Conservation (phyloP, 1,140 invertebrate genomes). For the Chrysopa pallens region DNA sequence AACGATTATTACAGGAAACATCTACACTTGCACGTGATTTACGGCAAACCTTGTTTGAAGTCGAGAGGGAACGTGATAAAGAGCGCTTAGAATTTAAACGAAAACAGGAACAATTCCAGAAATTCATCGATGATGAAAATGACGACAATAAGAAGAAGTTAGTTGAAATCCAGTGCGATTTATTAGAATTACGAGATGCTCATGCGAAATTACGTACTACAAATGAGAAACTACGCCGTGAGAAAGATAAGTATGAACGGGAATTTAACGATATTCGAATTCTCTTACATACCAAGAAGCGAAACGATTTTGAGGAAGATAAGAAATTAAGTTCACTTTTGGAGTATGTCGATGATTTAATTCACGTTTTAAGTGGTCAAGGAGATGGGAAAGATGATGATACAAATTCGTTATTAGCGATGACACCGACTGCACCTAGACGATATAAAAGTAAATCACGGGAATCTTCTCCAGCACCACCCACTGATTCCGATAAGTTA, state of each 20-base stretch:
- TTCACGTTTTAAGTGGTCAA: conserved; percentile 45
- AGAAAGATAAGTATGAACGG: conserved; percentile 68
- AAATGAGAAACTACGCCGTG: conserved; percentile 72
- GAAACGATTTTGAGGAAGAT: conserved; percentile 41
- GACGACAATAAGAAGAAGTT: conserved; percentile 75
- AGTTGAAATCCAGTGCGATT: conserved; percentile 64
- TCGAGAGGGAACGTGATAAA: conserved; percentile 74
- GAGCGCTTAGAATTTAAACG: conserved; percentile 73
- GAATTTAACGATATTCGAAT: conserved; percentile 53
- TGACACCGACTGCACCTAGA: conserved; percentile 35
- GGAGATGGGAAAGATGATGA: conserved; percentile 14
- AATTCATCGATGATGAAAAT: conserved; percentile 70
- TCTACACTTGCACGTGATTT: conserved; percentile 79
- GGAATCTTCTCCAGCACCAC: conserved; percentile 32
- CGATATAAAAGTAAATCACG: conserved; percentile 28
- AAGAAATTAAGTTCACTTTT: conserved; percentile 46
- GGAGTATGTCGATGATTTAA: conserved; percentile 57
- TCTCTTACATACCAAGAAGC: conserved; percentile 27
- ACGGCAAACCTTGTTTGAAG: conserved; percentile 70
- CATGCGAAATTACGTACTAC: conserved; percentile 83
- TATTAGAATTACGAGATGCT: conserved; percentile 73
- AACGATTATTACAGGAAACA: conserved; percentile 74
- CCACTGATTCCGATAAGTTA: conserved; percentile 20
- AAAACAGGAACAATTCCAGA: conserved; percentile 67
- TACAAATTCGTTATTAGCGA: conserved; percentile 16